phyloP scores from a whole-genome alignment of 1,140 invertebrate genomes.

The Panagrolaimus sp. region DNA sequence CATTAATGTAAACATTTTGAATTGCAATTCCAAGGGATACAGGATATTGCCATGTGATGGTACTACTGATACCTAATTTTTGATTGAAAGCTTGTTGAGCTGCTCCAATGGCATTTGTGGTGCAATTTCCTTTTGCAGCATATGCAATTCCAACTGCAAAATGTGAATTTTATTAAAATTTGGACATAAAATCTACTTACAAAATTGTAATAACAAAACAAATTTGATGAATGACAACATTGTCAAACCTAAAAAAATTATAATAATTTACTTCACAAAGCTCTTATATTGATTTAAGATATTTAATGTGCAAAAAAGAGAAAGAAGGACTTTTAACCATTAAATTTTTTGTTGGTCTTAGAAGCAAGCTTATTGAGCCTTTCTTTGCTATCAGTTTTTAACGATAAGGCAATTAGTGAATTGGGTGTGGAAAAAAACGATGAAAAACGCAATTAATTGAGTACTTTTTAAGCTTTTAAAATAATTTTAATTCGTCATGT shows the following conservation, averaged over 20 bases:
- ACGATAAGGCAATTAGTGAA: slow-evolving; percentile 13
- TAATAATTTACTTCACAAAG: background rate
- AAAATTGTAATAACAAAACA: background rate
- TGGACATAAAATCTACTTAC: background rate
- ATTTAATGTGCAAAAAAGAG: too few species aligned
- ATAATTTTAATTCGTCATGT: background rate
- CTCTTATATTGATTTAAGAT: too few species aligned
- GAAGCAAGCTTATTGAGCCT: too few species aligned
- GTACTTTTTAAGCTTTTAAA: background rate
- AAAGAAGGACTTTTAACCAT: too few species aligned
- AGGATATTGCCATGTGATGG: background rate
- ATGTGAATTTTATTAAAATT: background rate
- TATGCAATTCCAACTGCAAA: background rate
- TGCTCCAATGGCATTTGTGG: background rate
- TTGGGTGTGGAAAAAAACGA: background rate
- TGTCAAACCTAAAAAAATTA: slow-evolving; percentile 13
- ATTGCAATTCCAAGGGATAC: background rate
- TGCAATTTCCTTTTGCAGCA: background rate
- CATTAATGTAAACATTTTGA: slow-evolving; percentile 9
- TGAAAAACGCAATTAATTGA: background rate
- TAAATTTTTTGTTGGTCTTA: too few species aligned
- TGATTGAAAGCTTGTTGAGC: background rate
- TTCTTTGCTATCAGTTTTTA: background rate
- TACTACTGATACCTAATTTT: background rate
- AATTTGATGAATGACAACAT: slow-evolving; percentile 7